Percentiles rank a stretch among this genome's conserved stretches.
Evolutionary conservation across 2,113 vertebrate species (phyloP).

Genomic region (Andinoacara biseriatus): DNA sequence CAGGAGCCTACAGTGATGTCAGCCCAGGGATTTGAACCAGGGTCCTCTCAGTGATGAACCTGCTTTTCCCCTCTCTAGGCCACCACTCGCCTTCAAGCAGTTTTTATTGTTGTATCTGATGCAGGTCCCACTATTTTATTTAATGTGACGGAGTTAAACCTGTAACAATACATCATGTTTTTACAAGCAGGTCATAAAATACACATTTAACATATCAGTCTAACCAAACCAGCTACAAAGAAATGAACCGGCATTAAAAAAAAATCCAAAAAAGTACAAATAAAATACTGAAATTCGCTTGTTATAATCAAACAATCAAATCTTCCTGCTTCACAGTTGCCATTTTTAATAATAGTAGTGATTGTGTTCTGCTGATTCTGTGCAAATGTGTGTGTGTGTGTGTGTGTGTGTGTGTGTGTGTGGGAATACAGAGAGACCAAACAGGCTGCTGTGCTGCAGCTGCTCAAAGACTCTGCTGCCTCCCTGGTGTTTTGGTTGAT

Average conservation of each 20-base stretch:
- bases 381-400: too few relatives aligned
- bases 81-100: too few relatives aligned
- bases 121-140: neutral
- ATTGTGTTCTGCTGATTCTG: neutral
- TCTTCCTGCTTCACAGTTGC: neutral
- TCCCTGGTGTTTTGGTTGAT: slow-evolving; percentile 59
- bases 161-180: neutral
- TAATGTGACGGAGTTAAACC: neutral
- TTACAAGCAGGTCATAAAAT: slow-evolving; percentile 3
- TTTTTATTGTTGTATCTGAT: neutral
- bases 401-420: neutral
- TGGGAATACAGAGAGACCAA: neutral
- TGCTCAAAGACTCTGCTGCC: slow-evolving; percentile 37
- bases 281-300: neutral
- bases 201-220: neutral
- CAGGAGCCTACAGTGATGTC: too few relatives aligned
- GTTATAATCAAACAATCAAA: neutral
- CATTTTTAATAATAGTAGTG: neutral
- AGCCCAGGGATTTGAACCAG: too few relatives aligned
- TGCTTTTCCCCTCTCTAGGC: too few relatives aligned
- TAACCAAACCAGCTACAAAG: neutral
- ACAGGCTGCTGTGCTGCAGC: slow-evolving; percentile 39
- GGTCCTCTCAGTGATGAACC: too few relatives aligned
- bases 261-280: neutral
- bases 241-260: neutral